Base-by-base conservation (phyloP, 2,888 invertebrate genomes). In the Chaetogeoica ovagalla region DNA sequence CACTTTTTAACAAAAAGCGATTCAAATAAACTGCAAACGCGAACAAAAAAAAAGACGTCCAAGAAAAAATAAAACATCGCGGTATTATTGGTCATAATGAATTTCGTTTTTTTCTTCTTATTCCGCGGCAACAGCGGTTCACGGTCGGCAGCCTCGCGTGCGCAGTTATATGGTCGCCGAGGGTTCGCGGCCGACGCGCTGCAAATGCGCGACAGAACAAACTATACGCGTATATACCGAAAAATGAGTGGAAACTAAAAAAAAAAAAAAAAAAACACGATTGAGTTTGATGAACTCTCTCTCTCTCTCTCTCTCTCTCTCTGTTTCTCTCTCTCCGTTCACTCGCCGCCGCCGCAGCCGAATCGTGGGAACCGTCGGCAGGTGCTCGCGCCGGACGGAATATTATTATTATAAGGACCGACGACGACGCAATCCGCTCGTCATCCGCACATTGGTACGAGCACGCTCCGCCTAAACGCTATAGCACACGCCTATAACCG, bases 381-480 rank as follows among this genome's bases (percentile, higher is more conserved):
- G 77, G 77, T 79, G 77, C 70, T 79, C 77, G 77, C 30, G 30
- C 30, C 30, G 30, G 30, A 39, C 77, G 77, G 69, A 70, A 70
- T 60, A 70, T 52, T 30, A 30, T 30, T 60, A 70, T 52, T 30
- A 30, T 30, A 30, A 30, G 30, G 30, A 30, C 43, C n/a, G 43
- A 30, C 73, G 17, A 57, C 66, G 23, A 39, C 68, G 59, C 72
- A 63, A 81, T 72, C 72, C 81, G 73, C 70, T 79, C 30, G 70
- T 62, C 30, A 30, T n/a, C n/a, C n/a, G 68, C 70, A 52, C 70
- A 79, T 73, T 72, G 81, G 72, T 72, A 81, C 72, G 21, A 66
- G 73, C 73, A 81, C 81, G 81, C 81, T 72, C 72, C 81, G 81
- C 81, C 72, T 72, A 81, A 73, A 73, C 73, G 73, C 73, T 52